Percentiles rank a stretch among this genome's conserved stretches.
These are phyloP conservation scores for Craseonycteris thonglongyai DNA, from an alignment of 2,113 vertebrate genomes.

Conservation along the genomic window DNA sequence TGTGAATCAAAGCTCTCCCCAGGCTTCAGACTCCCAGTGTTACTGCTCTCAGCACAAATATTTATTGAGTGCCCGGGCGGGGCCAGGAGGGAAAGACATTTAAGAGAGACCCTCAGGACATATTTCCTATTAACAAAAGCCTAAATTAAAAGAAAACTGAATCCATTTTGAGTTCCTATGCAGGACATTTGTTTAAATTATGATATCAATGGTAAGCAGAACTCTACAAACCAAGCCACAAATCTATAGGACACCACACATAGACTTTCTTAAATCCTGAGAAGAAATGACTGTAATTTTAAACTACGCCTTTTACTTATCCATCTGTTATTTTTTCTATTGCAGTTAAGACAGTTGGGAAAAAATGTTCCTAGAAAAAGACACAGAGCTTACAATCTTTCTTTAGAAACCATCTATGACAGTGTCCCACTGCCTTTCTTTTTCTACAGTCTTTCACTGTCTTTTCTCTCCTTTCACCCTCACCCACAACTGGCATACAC, in stretches of 20 bases:
- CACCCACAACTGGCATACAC: neutral
- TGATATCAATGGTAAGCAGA: neutral
- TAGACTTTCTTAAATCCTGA: neutral
- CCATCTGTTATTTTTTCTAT: conserved; percentile 37
- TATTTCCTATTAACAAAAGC: conserved; percentile 40
- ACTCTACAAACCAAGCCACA: neutral
- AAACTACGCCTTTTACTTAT: conserved; percentile 18
- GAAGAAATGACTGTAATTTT: conserved; percentile 30
- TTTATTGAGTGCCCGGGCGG: conserved; percentile 42
- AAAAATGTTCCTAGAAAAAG: neutral
- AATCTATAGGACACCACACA: neutral
- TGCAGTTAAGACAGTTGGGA: neutral
- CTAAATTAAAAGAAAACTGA: conserved; percentile 48
- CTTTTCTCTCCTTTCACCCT: neutral
- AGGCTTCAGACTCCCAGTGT: neutral
- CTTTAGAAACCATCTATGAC: neutral
- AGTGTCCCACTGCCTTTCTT: neutral
- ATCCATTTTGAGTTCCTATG: conserved; percentile 40
- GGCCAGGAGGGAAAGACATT: neutral
- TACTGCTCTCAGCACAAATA: conserved; percentile 34
- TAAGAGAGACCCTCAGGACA: conserved; percentile 28
- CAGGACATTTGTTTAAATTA: conserved; percentile 17
- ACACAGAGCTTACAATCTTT: neutral
- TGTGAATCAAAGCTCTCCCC: conserved; percentile 16
- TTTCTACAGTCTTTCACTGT: neutral